Evolutionary conservation across 2,797 vertebrate species (phyloP), one percentile per base, ranked within the genome.

Genomic region (Hypotaenidia okinawae): DNA sequence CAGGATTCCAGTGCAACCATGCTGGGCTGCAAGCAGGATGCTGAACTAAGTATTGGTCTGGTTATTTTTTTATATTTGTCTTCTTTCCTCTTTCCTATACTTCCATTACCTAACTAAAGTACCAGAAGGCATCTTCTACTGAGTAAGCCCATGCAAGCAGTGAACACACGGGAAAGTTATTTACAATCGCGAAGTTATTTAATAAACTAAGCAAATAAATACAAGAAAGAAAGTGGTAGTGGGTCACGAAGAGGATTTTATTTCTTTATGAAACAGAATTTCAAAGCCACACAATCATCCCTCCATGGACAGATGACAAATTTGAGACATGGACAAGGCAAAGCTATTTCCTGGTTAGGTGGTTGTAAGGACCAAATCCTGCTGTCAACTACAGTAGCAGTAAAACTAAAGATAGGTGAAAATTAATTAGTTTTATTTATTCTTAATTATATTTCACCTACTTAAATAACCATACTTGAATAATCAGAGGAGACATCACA

Each of bases 1-100:
- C 91, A 93, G 91, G 84, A 96, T 86, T 89, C 86, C 95, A 96
- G 59, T 0, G 0, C 69, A 94, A 35, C 74, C 89, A 86, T 55
- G 79, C 90, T 93, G 89, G 35, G 84, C 61, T 89, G 41, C 4
- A 15, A 86, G 66, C 81, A 95, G 84, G 79, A 95, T 92, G 76
- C 68, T 93, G 70, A 94, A 95, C 58, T 72, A 79, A 79, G 57
- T 57, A 88, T 41, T 45, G 67, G 66, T 32, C 47, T 59, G 64
- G 43, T 16, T 43, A 8, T 43, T 47, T 45, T 79, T 94, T 55
- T 85, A 72, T 23, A 72, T 23, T 85, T 84, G 74, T 57, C 83
- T 81, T 89, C 75, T 72, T 90, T 94, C 64, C 28, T 93, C 70
- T 66, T 85, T 64, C 37, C 76, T 87, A 37, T 57, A 72, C 16